Base-by-base conservation (phyloP, 2,113 vertebrate genomes). In the Bujurquina vittata region DNA sequence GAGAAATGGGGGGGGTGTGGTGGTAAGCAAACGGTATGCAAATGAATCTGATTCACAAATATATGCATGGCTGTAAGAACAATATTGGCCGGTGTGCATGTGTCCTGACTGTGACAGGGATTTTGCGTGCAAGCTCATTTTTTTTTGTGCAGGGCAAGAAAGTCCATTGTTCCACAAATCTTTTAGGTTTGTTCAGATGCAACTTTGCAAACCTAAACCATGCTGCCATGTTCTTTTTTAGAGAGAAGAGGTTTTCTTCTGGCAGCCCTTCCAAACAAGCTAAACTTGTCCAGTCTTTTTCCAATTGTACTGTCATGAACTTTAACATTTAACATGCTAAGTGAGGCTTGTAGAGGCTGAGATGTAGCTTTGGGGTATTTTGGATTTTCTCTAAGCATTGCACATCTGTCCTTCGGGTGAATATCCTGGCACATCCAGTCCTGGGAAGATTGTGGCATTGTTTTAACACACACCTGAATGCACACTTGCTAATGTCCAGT, bases 331-430 rank as follows among this genome's bases (percentile, higher is more conserved):
- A 67, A 26, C 40, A 69, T 49, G 40, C 18, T 69, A 69, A 29
- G 3, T 49, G 65, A 0, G 5, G 23, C 23, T 15, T 49, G 40
- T 18, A 11, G 2, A 69, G 23, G 49, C 0, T 20, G 5, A 69
- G 40, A 69, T 49, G 23, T 20, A 49, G 43, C 43, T 69, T 17
- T 29, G 29, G 43, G 15, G 9, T 23, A 17, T 23, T 52, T 63
- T 43, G 62, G n/a, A 49, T 29, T 69, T 49, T 69, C 23, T 49
- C 40, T 69, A 20, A 49, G 17, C 65, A 49, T 29, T 69, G 18
- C 43, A 49, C 0, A 0, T 29, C 3, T 0, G 1, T 49, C 63
- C 63, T 67, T 0, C 22, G 22, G 43, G 22, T 29, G 2, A 69
- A 49, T 49, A 49, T 69, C 15, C 40, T 69, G 10, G 23, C 40